Percentiles rank a stretch among this genome's conserved stretches.
These are phyloP conservation scores for Cataglyphis albicans DNA, from an alignment of 2,888 invertebrate genomes.

Conservation along the genomic window DNA sequence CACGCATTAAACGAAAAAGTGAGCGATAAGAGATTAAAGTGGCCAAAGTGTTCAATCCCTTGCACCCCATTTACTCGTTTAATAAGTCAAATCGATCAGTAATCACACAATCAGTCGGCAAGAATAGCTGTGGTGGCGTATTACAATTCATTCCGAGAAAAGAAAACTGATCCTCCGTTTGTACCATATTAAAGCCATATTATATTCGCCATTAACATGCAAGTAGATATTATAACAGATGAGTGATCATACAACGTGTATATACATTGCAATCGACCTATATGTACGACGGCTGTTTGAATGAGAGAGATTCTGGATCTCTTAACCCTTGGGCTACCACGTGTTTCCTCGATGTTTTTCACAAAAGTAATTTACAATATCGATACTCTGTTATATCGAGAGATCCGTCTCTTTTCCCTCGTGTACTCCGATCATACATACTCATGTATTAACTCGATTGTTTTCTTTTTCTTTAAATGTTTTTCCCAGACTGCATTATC, in stretches of 20 bases:
- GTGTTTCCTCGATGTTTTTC: conserved; percentile 5
- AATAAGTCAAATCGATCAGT: conserved; percentile 59
- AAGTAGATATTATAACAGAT: conserved; percentile 65
- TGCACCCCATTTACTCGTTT: conserved; percentile 57
- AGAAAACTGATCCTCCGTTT: conserved; percentile 43
- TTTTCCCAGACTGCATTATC: conserved; percentile 37
- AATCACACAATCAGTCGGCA: conserved; percentile 48
- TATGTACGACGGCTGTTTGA: conserved; percentile 48
- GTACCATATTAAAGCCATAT: conserved; percentile 56
- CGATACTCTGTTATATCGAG: neutral
- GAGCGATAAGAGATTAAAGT: conserved; percentile 81
- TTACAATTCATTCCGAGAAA: conserved; percentile 57
- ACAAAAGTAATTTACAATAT: neutral
- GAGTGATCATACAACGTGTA: conserved; percentile 46
- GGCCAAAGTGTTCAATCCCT: conserved; percentile 68
- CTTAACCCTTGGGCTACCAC: conserved; percentile 60
- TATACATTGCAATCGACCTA: conserved; percentile 27
- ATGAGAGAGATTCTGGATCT: conserved; percentile 23
- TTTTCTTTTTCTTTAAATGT: conserved; percentile 43
- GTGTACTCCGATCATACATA: conserved; percentile 7
- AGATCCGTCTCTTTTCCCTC: conserved; percentile 1
- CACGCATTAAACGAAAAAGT: conserved; percentile 81
- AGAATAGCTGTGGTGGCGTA: conserved; percentile 37
- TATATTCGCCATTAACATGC: conserved; percentile 66
- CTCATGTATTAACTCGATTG: conserved; percentile 42